Evolutionary conservation across 2,888 invertebrate genomes (phyloP).

Genomic region (Apocheima hispidaria): DNA sequence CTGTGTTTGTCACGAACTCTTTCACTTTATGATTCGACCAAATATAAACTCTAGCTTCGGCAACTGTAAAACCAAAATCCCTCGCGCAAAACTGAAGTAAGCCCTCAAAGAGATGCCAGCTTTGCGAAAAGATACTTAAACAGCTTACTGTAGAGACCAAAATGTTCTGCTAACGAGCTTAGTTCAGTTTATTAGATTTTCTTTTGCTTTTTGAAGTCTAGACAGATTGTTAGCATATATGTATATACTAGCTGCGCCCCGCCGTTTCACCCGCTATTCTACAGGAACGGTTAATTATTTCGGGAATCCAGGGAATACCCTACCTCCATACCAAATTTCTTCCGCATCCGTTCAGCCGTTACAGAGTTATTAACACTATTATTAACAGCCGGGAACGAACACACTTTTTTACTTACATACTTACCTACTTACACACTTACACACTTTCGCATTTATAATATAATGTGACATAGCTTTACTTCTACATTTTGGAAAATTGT

Average conservation of each 20-base stretch:
- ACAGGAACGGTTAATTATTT: too few species aligned
- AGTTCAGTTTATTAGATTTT: constrained; percentile 23
- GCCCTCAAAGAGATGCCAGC: constrained; percentile 9
- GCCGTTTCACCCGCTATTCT: too few species aligned
- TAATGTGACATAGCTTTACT: constrained; percentile 3
- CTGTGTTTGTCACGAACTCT: constrained; percentile 59
- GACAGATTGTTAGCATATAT: constrained; percentile 41
- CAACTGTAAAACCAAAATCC: constrained; percentile 37
- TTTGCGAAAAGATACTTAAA: constrained; percentile 29
- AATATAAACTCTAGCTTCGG: constrained; percentile 41
- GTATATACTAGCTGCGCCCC: too few species aligned
- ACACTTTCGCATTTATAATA: too few species aligned
- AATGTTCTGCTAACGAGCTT: constrained; percentile 23
- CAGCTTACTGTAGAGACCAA: constrained; percentile 12
- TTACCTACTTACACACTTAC: too few species aligned
- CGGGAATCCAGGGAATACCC: too few species aligned
- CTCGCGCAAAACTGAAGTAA: constrained; percentile 5
- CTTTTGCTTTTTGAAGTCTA: constrained; percentile 33
- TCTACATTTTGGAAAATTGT: constrained; percentile 7
- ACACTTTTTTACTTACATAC: too few species aligned
- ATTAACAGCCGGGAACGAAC: too few species aligned
- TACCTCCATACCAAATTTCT: too few species aligned
- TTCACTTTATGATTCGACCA: constrained; percentile 40
- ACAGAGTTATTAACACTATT: too few species aligned
- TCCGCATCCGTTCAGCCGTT: too few species aligned